Evolutionary conservation across 2,113 vertebrate species (phyloP).

Genomic region (Brachirus orientalis): DNA sequence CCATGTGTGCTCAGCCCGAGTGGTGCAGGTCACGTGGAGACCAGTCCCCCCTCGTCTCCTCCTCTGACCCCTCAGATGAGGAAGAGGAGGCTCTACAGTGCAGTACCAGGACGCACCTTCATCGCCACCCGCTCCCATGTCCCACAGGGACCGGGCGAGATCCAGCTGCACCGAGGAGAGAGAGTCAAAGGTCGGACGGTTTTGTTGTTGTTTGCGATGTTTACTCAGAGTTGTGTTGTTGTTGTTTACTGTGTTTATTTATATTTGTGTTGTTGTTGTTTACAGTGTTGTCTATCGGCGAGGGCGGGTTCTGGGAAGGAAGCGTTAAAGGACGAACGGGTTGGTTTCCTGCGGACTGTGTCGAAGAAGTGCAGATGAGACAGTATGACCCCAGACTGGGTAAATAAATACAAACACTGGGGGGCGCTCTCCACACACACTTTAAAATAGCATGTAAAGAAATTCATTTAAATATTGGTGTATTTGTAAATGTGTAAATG

Average conservation of each 20-base stretch:
- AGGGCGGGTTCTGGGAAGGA: conserved; percentile 98
- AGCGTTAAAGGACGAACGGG: conserved; percentile 94
- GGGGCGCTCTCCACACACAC: not conserved
- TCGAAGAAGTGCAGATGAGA: conserved; percentile 98
- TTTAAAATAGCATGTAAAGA: too few relatives aligned
- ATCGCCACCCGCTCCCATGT: conserved; percentile 91
- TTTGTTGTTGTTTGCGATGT: not conserved
- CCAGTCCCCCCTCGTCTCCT: conserved; percentile 82
- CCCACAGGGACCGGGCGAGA: conserved; percentile 92
- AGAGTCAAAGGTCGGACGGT: conserved; percentile 90
- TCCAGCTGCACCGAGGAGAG: conserved; percentile 94
- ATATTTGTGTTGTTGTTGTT: conserved; percentile 24
- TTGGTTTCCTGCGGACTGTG: conserved; percentile 98
- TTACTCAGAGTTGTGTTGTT: not conserved
- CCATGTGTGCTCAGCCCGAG: conserved; percentile 79
- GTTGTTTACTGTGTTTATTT: not conserved
- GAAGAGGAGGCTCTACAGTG: conserved; percentile 94
- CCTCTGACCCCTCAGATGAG: conserved; percentile 84
- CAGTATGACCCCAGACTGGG: conserved; percentile 92
- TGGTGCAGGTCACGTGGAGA: conserved; percentile 79
- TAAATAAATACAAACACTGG: conserved; percentile 61
- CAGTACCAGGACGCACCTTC: conserved; percentile 93
- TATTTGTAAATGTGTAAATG: not conserved
- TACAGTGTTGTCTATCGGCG: conserved; percentile 94
- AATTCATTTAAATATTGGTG: not conserved